These are phyloP conservation scores for Dipus sagitta DNA, from an alignment of 2,797 vertebrate genomes.

Conservation along the genomic window DNA sequence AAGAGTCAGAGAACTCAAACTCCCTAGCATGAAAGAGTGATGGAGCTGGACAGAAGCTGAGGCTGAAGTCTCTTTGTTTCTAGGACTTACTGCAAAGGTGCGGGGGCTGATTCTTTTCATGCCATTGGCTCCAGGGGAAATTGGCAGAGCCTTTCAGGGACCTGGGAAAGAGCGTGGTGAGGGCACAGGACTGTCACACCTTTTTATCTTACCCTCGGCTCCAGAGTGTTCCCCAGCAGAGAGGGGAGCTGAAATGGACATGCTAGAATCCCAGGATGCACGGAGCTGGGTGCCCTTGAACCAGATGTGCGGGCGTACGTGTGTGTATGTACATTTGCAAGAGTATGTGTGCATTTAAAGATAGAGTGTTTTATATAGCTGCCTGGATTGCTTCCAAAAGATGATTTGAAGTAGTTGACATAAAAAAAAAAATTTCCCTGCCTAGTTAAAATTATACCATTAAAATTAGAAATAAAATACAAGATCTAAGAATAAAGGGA, in stretches of 20 bases:
- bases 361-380: constrained; percentile 30
- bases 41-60: not conserved
- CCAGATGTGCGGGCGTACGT: not conserved
- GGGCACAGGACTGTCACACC: not conserved
- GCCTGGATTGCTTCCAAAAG: constrained; percentile 69
- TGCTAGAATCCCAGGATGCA: not conserved
- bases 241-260: not conserved
- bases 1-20: not conserved
- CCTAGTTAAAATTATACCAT: constrained; percentile 62
- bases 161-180: not conserved
- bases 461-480: constrained; percentile 66
- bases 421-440: constrained; percentile 29
- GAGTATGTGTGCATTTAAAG: constrained; percentile 11
- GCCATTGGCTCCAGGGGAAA: not conserved
- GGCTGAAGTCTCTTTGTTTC: not conserved
- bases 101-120: not conserved
- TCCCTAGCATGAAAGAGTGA: not conserved
- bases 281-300: not conserved
- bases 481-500: not conserved
- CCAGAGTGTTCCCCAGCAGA: not conserved
- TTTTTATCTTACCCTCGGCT: not conserved
- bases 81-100: not conserved
- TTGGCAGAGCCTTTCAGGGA: not conserved
- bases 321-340: not conserved
- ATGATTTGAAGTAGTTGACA: constrained; percentile 54